Percentiles rank a stretch among this genome's conserved stretches.
Evolutionary conservation across 2,888 invertebrate species (phyloP).

Genomic region (Escarpia spicata): DNA sequence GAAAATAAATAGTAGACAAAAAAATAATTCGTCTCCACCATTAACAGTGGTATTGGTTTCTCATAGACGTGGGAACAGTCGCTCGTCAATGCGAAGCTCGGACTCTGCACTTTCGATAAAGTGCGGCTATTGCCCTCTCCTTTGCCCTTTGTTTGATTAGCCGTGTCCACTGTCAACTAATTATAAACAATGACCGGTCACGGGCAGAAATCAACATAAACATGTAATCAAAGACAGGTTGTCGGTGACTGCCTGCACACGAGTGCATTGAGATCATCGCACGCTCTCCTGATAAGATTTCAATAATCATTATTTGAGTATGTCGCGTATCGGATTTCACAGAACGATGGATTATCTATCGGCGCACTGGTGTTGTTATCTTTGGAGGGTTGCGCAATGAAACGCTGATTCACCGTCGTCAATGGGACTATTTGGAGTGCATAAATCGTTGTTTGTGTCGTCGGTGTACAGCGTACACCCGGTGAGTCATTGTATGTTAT

Average conservation of each 20-base stretch:
- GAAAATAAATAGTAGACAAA: too few relatives aligned
- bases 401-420: not conserved
- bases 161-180: not conserved
- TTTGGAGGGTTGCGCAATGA: not conserved
- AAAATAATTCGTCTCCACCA: too few relatives aligned
- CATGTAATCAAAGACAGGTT: not conserved
- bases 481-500: too few relatives aligned
- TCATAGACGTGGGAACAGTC: too few relatives aligned
- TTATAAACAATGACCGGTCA: not conserved
- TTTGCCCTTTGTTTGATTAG: not conserved
- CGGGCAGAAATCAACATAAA: not conserved
- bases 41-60: too few relatives aligned
- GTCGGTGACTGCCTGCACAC: not conserved
- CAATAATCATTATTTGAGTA: not conserved
- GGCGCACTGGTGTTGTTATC: not conserved
- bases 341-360: slow-evolving; percentile 3
- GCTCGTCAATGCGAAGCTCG: not conserved
- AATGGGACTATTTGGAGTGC: too few relatives aligned
- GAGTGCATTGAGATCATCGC: not conserved
- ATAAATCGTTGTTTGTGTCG: too few relatives aligned
- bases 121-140: not conserved
- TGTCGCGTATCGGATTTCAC: not conserved
- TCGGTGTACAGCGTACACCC: too few relatives aligned
- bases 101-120: not conserved
- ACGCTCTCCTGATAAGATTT: not conserved